These are phyloP conservation scores for Platycercus adscitus DNA, from an alignment of 2,113 vertebrate species.

Conservation along the genomic window DNA sequence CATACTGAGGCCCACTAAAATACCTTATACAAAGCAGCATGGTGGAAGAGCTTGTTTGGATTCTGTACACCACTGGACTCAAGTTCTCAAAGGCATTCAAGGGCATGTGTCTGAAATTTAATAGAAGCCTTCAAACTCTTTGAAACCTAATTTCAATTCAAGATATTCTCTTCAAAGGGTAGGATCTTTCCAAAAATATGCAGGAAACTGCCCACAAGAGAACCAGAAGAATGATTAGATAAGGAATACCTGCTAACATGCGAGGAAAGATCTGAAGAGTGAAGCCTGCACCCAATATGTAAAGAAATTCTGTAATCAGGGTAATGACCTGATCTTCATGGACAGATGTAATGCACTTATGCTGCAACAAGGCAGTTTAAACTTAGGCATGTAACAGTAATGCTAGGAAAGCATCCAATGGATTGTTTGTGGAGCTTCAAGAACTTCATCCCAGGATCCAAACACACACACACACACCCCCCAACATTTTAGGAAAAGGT, in stretches of 20 bases:
- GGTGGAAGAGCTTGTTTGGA: background rate
- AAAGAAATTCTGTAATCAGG: background rate
- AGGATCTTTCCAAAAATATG: background rate
- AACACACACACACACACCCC: background rate
- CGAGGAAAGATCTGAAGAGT: background rate
- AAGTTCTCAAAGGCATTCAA: background rate
- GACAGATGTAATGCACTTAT: background rate
- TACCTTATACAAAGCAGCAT: background rate
- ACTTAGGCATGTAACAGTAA: background rate
- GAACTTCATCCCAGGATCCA: background rate
- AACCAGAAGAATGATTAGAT: background rate
- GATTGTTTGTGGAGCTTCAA: background rate
- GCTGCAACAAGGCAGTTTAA: background rate
- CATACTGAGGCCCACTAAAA: background rate
- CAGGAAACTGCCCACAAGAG: background rate
- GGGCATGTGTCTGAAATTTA: background rate
- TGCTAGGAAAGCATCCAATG: background rate
- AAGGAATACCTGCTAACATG: background rate
- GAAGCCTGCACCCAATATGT: background rate
- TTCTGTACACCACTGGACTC: background rate
- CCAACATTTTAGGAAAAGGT: background rate
- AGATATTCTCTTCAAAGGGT: background rate
- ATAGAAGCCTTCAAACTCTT: background rate
- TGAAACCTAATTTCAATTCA: background rate
- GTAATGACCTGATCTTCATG: background rate